Evolutionary conservation across 2,113 vertebrate genomes (phyloP), one percentile per base, ranked within the genome.

Genomic region (Triplophysa dalaica): DNA sequence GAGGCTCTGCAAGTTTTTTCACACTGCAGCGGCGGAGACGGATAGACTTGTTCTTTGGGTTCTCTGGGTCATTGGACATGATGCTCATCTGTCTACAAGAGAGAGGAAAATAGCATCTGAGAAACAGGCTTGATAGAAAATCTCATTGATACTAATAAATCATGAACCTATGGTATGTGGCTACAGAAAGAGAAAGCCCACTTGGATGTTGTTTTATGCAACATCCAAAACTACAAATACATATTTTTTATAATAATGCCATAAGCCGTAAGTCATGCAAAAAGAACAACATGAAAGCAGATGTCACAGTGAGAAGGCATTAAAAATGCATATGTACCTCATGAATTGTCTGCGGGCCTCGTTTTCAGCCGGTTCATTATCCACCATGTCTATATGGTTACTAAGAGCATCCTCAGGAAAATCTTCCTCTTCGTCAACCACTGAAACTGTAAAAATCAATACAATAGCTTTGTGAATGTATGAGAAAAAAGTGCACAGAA

Each of bases 321-420:
- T 68, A 26, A 45, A 52, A 29, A 58, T 22, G 7, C 52, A 54
- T 13, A 26, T 79, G 83, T 88, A 99, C 97, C 97, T 95, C 45
- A 97, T 93, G 64, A 99, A 96, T 14, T 94, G 94, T 81, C 94
- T 96, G 85, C 91, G 95, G 3, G 93, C 93, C 83, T 96, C 94
- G 0, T 95, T 95, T 0, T 93, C 87, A 45, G 91, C 87, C 0
- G 95, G 95, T 74, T 98, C 96, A 0, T 83, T 94, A 61, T 97
- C 96, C 0, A 91, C 93, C 88, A 97, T 91, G 84, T 96, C 95
- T 0, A 91, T 93, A 90, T 97, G 94, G 88, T 92, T 95, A 88
- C 97, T 97, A 48, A 98, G 94, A 0, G 94, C 91, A 60, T 98
- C 97, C 1, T 98, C 96, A 0, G 93, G 91, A 78, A 95, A 83